A percentile compares a stretch with the other conserved stretches of the same genome.
Conservation (phyloP, 2,113 vertebrate genomes). For the Sitta europaea region DNA sequence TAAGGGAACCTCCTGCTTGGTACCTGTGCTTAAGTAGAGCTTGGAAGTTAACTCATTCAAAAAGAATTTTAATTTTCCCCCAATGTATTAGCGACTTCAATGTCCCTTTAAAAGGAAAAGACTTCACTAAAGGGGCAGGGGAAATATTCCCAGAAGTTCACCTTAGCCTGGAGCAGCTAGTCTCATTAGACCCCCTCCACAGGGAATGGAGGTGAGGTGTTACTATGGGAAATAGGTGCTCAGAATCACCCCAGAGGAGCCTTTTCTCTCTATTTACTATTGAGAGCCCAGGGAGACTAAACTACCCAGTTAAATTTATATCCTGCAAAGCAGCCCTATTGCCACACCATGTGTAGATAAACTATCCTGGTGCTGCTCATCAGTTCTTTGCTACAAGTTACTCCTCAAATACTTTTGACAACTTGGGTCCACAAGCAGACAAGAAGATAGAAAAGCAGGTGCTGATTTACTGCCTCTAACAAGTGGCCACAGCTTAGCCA, state of each 20-base stretch:
- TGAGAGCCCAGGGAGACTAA: not conserved
- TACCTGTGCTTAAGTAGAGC: not conserved
- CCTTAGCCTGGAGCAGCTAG: not conserved
- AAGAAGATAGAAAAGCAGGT: not conserved
- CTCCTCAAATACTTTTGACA: not conserved
- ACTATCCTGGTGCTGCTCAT: not conserved
- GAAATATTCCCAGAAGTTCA: slow-evolving; percentile 29
- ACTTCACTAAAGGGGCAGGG: not conserved
- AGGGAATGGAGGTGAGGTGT: not conserved
- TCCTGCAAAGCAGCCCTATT: not conserved
- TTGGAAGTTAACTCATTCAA: not conserved
- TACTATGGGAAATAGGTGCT: not conserved
- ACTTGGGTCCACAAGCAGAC: accelerated
- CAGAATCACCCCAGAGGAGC: not conserved
- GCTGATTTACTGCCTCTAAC: accelerated
- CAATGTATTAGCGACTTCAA: not conserved
- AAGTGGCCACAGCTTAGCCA: not conserved
- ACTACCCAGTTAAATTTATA: not conserved
- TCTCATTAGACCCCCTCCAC: not conserved
- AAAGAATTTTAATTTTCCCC: slow-evolving; percentile 17
- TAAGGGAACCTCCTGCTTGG: not conserved
- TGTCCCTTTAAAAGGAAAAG: slow-evolving; percentile 20
- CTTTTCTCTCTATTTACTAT: slow-evolving; percentile 1
- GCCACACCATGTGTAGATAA: not conserved
- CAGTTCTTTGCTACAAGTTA: accelerated